Evolutionary conservation across 2,888 invertebrate species (phyloP).

Genomic region (Neocrepidodera transversa): DNA sequence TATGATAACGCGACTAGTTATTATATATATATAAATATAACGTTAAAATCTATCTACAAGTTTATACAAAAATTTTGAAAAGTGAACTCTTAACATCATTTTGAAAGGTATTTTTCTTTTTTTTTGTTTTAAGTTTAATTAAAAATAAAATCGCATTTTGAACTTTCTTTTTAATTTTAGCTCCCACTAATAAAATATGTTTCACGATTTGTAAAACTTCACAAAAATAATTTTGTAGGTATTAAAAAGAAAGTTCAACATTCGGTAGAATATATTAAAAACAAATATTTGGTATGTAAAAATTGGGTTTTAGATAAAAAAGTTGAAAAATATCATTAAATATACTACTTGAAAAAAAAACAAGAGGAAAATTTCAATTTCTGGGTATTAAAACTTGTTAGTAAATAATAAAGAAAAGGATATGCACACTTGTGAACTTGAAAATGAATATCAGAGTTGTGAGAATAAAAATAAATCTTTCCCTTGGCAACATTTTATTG

Average conservation of each 20-base stretch:
- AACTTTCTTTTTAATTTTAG: constrained; percentile 21
- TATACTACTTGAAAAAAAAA: no score
- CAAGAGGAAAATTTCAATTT: no score
- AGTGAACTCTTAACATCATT: constrained; percentile 42
- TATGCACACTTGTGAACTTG: no score
- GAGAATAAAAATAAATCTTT: no score
- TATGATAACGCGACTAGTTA: constrained; percentile 54
- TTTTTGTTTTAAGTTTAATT: no score
- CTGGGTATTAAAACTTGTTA: no score
- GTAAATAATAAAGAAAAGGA: no score
- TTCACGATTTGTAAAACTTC: constrained; percentile 36
- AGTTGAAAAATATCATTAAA: no score
- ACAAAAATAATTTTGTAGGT: constrained; percentile 34
- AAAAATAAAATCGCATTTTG: constrained; percentile 32
- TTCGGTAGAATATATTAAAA: no score
- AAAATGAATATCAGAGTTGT: no score
- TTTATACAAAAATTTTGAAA: constrained; percentile 50
- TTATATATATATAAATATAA: constrained; percentile 30
- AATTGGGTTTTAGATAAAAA: not conserved
- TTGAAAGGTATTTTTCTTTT: constrained; percentile 36
- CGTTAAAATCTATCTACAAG: constrained; percentile 55
- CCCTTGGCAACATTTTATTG: no score
- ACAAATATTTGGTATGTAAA: constrained; percentile 5
- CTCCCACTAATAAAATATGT: constrained; percentile 25
- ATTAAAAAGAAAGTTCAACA: constrained; percentile 33